Conservation (phyloP, 1,140 invertebrate species). For the Tetranychus urticae region DNA sequence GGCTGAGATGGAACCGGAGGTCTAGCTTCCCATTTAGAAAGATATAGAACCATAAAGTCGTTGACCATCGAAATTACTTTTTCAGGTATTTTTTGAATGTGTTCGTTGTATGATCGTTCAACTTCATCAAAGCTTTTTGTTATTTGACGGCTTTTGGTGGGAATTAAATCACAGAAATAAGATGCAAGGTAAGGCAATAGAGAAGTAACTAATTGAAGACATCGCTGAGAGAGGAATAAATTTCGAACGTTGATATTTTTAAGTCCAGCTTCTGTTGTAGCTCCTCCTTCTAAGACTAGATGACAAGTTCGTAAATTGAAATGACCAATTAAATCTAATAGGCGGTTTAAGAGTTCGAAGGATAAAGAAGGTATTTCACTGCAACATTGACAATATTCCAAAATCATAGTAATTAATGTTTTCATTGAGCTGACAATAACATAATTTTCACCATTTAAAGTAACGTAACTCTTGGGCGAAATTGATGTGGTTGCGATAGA, state of each 20-base stretch:
- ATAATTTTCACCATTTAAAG: conserved; percentile 53
- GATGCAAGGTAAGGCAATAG: conserved; percentile 26
- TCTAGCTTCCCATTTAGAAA: conserved; percentile 65
- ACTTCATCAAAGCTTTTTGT: conserved; percentile 29
- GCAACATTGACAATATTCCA: conserved; percentile 65
- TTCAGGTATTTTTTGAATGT: conserved; percentile 67
- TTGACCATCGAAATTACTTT: conserved; percentile 75
- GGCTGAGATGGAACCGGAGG: conserved; percentile 78
- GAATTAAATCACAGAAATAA: conserved; percentile 24
- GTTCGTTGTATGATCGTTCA: conserved; percentile 43
- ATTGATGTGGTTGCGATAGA: not conserved
- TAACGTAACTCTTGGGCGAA: conserved; percentile 20
- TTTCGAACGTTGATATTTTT: conserved; percentile 80
- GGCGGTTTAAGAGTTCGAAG: conserved; percentile 50
- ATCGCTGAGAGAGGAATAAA: conserved; percentile 40
- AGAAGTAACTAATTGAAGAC: conserved; percentile 37
- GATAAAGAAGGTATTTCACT: conserved; percentile 29
- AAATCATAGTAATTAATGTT: conserved; percentile 57
- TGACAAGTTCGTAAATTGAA: conserved; percentile 86
- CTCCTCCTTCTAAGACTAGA: conserved; percentile 78
- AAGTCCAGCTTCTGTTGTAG: conserved; percentile 70
- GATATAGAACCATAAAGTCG: conserved; percentile 46
- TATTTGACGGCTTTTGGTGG: conserved; percentile 20
- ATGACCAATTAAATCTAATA: conserved; percentile 52
- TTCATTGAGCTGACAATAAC: conserved; percentile 49